Evolutionary conservation across 2,797 vertebrate species (phyloP), one percentile per base, ranked within the genome.

Genomic region (Okamejei kenojei): DNA sequence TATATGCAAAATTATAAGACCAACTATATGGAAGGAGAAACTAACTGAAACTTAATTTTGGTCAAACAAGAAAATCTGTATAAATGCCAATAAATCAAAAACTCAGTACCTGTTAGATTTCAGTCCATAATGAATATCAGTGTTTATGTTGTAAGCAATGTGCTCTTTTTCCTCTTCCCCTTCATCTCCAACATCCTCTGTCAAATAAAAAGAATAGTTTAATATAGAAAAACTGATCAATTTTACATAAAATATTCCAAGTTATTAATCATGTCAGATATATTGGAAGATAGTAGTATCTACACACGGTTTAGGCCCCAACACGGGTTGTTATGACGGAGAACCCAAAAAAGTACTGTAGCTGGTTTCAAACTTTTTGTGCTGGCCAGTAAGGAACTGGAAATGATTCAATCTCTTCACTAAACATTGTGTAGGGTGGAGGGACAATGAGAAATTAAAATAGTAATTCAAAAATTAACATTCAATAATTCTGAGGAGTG

Each of bases 161-260:
- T 97, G 98, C 94, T 99, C 99, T 94, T 98, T 98, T 94, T 99
- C 99, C 93, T 99, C 99, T 94, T 99, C 99, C 94, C 98, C 98
- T 97, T 99, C 99, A 95, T 99, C 99, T 45, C 98, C 98, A 92
- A 99, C 99, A 94, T 99, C 99, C 98, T 99, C 99, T 99, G 11
- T 84, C 23, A 29, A 74, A 96, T 93, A 95, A 95, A 86, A 13
- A 45, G 29, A 91, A 76, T 26, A 92, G 8, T 92, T 17, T 35
- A 32, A 4, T 74, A 21, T 74, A 74, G 21, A 7, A 54, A 73
- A 68, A 68, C 17, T 26, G 23, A 23, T 61, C 63, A 61, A 15
- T 86, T 86, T 61, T 63, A n/a, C 26, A 13, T 32, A 86, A 63
- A 84, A 63, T 65, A n/a, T 63, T 58, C 13, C 13, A 9, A 63